A percentile compares a stretch with the other conserved stretches of the same genome.
These are phyloP conservation scores for Tiphia femorata DNA, from an alignment of 2,888 invertebrate genomes.

Conservation along the genomic window DNA sequence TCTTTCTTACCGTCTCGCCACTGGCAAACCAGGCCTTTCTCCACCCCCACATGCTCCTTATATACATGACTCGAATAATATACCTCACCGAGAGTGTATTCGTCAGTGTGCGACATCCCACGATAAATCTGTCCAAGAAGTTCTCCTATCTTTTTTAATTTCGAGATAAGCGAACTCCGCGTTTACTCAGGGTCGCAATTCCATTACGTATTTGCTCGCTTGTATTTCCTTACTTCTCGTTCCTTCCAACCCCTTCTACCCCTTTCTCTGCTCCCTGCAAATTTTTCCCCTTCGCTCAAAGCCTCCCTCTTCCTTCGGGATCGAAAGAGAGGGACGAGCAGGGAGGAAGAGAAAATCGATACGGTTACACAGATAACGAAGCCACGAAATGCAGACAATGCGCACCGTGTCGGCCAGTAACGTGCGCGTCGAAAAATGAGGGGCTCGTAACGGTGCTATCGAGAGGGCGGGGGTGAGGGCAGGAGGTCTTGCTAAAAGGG, in stretches of 20 bases:
- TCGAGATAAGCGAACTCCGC: background rate
- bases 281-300: background rate
- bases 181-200: background rate
- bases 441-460: slow-evolving; percentile 24
- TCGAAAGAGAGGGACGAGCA: no score
- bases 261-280: background rate
- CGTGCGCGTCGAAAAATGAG: slow-evolving; percentile 36
- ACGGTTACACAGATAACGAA: background rate
- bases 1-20: background rate
- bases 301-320: background rate
- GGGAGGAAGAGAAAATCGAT: no score
- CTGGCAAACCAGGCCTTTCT: no score
- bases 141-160: background rate
- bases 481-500: slow-evolving; percentile 1
- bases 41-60: no score
- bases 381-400: slow-evolving; percentile 28
- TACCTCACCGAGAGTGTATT: no score
- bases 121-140: background rate
- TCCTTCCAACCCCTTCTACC: background rate
- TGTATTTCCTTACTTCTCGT: background rate
- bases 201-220: background rate
- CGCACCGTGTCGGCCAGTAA: slow-evolving; percentile 31
- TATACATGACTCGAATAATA: no score
- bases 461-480: slow-evolving; percentile 3
- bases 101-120: no score